A percentile compares a stretch with the other conserved stretches of the same genome.
phyloP scores from a whole-genome alignment of 2,888 invertebrate species.

The Pristionchus japonicus region DNA sequence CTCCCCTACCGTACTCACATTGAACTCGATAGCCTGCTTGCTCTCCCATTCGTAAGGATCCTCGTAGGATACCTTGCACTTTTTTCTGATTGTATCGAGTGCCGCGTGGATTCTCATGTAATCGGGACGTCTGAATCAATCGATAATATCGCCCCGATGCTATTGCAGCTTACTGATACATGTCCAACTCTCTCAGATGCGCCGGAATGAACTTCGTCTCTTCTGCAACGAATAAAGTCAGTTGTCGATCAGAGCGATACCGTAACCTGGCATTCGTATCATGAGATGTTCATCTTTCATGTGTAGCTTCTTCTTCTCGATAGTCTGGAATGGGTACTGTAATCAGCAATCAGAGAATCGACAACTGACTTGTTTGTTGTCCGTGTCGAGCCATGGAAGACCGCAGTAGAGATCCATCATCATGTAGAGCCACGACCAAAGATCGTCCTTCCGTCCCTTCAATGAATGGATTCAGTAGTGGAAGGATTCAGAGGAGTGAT shows the following conservation, averaged over 20 bases:
- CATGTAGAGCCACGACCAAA: constrained; percentile 57
- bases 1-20: constrained; percentile 30
- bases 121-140: constrained; percentile 26
- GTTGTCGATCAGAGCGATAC: constrained; percentile 49
- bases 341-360: not conserved
- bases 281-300: constrained; percentile 43
- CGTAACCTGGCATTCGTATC: constrained; percentile 52
- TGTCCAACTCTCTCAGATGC: constrained; percentile 1
- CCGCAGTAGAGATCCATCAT: constrained; percentile 80
- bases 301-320: constrained; percentile 21
- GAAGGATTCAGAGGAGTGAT: not conserved
- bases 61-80: not conserved
- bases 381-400: constrained; percentile 60
- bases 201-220: constrained; percentile 37
- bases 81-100: constrained; percentile 3
- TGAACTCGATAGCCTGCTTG: not conserved
- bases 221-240: constrained; percentile 19
- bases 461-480: not conserved
- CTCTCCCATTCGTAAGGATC: constrained; percentile 40
- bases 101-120: not conserved
- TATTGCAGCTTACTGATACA: constrained; percentile 18
- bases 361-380: not conserved
- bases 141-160: not conserved
- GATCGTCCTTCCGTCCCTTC: constrained; percentile 48
- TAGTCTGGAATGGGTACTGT: constrained; percentile 16